Conservation (phyloP, 1,140 invertebrate genomes). For the Brachionus plicatilis region DNA sequence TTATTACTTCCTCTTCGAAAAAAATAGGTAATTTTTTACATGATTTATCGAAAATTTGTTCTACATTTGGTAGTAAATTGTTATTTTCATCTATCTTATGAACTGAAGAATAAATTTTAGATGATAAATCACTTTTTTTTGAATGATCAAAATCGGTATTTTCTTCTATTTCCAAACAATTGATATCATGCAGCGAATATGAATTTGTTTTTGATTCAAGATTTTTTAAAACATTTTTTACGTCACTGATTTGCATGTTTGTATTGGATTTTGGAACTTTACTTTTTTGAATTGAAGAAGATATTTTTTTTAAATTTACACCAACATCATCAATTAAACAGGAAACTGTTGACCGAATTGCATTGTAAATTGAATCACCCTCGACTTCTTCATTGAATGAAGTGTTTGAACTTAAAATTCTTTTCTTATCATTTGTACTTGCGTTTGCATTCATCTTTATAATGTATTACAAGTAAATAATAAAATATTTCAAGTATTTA, state of each 20-base stretch:
- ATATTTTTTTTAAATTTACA: neutral
- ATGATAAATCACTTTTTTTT: neutral
- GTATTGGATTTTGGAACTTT: neutral
- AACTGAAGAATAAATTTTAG: neutral
- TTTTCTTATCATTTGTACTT: neutral
- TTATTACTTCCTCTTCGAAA: neutral
- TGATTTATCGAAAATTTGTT: neutral
- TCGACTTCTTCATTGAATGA: neutral
- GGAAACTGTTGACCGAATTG: neutral
- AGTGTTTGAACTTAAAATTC: neutral
- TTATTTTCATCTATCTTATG: neutral
- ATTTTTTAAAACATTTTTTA: neutral
- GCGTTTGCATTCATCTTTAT: neutral
- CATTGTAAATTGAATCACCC: neutral
- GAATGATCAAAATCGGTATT: too few relatives aligned
- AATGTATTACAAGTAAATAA: neutral
- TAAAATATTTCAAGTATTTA: neutral
- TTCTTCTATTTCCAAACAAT: neutral
- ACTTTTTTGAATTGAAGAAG: neutral
- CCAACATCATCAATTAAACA: neutral
- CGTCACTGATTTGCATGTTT: neutral
- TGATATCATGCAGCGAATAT: neutral
- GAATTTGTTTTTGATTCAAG: neutral
- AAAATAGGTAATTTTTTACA: neutral
- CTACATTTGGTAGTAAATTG: neutral